Evolutionary conservation across 2,888 invertebrate species (phyloP).

Genomic region (Aphodius granarius): DNA sequence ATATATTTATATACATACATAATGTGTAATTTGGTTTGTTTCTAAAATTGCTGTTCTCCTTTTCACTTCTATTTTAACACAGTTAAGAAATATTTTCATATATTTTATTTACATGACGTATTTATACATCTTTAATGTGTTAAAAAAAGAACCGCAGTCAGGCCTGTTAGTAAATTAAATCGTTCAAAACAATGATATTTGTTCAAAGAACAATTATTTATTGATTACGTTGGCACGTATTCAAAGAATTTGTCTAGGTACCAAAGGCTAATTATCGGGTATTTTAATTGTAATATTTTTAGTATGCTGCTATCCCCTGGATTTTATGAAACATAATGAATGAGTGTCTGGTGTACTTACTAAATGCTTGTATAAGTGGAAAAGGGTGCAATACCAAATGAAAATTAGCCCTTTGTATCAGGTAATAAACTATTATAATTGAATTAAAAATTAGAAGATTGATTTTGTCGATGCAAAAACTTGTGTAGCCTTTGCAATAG

Average conservation of each 20-base stretch:
- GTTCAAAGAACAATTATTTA: background rate
- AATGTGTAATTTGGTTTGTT: background rate
- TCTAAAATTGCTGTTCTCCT: background rate
- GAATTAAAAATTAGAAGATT: too few species aligned
- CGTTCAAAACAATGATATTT: background rate
- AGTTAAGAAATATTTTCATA: background rate
- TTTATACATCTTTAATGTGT: background rate
- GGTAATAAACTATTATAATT: too few species aligned
- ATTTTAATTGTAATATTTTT: background rate
- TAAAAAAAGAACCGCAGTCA: background rate
- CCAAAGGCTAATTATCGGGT: background rate
- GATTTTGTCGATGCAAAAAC: too few species aligned
- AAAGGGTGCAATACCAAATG: too few species aligned
- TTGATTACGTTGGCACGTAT: background rate
- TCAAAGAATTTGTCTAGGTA: background rate
- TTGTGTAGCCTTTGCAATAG: too few species aligned
- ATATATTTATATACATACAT: background rate
- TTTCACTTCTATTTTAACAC: background rate
- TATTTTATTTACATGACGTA: background rate
- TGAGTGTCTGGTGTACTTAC: too few species aligned
- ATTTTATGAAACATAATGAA: too few species aligned
- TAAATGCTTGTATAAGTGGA: too few species aligned
- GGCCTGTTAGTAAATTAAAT: background rate
- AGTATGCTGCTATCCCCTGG: too few species aligned
- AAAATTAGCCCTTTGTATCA: too few species aligned